phyloP scores from a whole-genome alignment of 2,797 vertebrate genomes.

The Hirundo rustica region DNA sequence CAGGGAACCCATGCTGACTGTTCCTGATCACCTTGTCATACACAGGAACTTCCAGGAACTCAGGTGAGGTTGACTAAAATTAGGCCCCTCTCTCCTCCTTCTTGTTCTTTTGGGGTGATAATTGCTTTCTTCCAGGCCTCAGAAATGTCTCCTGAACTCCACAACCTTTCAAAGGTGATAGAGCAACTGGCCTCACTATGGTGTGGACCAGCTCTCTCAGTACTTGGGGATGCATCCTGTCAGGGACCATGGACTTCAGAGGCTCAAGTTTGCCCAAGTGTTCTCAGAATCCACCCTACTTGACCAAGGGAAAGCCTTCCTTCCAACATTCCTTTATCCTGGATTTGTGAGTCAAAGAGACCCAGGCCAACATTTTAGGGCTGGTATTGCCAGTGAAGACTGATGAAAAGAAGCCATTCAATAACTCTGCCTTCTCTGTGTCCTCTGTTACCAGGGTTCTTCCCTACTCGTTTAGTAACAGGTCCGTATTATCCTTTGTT shows the following conservation, averaged over 20 bases:
- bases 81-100: background rate
- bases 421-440: background rate
- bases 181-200: accelerated
- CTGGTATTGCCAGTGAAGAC: background rate
- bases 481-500: background rate
- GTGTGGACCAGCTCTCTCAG: background rate
- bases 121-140: background rate
- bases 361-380: background rate
- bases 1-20: background rate
- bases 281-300: background rate
- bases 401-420: too few relatives aligned
- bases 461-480: background rate
- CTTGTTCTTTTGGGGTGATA: background rate
- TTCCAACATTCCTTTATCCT: background rate
- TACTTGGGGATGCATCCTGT: accelerated
- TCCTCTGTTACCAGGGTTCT: background rate
- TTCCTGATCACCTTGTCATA: background rate
- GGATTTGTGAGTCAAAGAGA: background rate
- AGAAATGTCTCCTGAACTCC: background rate
- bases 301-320: background rate
- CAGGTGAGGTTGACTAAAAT: background rate
- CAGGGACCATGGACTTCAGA: background rate
- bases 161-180: background rate
- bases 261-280: background rate
- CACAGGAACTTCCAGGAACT: background rate